Evolutionary conservation across 2,888 invertebrate genomes (phyloP), one percentile per base, ranked within the genome.

Genomic region (Beris chalybata): DNA sequence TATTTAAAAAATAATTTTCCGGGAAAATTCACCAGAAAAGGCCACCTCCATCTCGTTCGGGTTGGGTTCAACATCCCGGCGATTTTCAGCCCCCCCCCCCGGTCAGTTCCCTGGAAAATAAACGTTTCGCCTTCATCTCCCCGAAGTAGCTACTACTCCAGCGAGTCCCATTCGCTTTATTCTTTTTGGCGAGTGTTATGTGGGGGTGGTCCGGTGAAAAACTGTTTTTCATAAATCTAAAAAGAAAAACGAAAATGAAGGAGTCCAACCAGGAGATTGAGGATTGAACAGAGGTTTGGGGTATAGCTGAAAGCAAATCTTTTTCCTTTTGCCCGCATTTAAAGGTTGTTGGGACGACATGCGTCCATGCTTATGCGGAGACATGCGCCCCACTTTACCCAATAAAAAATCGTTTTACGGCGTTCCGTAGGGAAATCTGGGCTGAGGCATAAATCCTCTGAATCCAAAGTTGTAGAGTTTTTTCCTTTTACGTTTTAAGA

Each of bases 141-240:
- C 30, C 12, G 12, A 30, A 30, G 12, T 13, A 13, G 7, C 22
- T 56, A 15, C 22, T 56, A 9, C n/a, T 31, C 43, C 31, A 11
- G n/a, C 56, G 13, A 56, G 44, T 13, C 52, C 59, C 7, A 48
- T 38, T 58, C 7, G n/a, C 29, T 9, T 31, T 29, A 38, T 32
- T 31, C 56, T 52, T 52, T 38, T 52, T 22, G 22, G 22, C 22
- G 22, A 22, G 22, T 22, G 22, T 22, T 22, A 3, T 48, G 3
- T 48, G 48, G 29, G 38, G 52, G 43, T 50, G 61, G 29, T 38
- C 38, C 73, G 73, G 74, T 72, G 74, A 78, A 77, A 78, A 76
- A 76, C 74, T 76, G 76, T 75, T 76, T 75, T 77, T 76, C 76
- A 76, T 76, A 76, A 76, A 77, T 76, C 76, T 77, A 75, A 77